These are phyloP conservation scores for human DNA, from an alignment of 2,113 vertebrate genomes.

Conservation along the genomic window DNA sequence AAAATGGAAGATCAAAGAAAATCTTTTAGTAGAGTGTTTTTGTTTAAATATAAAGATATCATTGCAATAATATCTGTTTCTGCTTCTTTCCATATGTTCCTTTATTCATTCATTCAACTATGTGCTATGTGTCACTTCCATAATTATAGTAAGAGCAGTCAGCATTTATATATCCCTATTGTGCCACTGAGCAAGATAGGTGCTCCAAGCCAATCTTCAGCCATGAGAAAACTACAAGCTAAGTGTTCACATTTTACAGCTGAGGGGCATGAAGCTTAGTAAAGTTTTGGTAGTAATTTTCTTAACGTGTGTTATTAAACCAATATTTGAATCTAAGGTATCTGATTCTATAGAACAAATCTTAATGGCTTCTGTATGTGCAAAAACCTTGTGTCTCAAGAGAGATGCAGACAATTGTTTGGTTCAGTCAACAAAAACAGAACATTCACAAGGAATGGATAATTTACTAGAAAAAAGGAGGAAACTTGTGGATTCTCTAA, in stretches of 20 bases:
- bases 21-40: slow-evolving; percentile 50
- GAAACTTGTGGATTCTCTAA: not conserved
- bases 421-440: not conserved
- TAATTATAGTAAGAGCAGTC: not conserved
- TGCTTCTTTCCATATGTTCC: slow-evolving; percentile 27
- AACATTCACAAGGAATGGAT: not conserved
- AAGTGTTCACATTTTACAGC: not conserved
- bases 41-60: slow-evolving; percentile 36
- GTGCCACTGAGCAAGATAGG: not conserved
- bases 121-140: not conserved
- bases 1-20: slow-evolving; percentile 51
- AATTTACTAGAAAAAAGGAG: not conserved
- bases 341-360: not conserved
- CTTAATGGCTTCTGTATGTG: not conserved
- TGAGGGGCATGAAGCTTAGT: not conserved
- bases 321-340: not conserved
- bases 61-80: slow-evolving; percentile 11
- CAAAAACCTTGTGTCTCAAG: not conserved
- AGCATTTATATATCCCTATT: not conserved
- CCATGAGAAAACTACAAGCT: not conserved
- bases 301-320: not conserved
- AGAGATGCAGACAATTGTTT: not conserved
- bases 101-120: slow-evolving; percentile 1
- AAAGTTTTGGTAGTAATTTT: not conserved
- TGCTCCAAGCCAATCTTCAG: not conserved